A percentile compares a stretch with the other conserved stretches of the same genome.
Conservation (phyloP, 2,888 invertebrate species). For the Siphlonurus alternatus region DNA sequence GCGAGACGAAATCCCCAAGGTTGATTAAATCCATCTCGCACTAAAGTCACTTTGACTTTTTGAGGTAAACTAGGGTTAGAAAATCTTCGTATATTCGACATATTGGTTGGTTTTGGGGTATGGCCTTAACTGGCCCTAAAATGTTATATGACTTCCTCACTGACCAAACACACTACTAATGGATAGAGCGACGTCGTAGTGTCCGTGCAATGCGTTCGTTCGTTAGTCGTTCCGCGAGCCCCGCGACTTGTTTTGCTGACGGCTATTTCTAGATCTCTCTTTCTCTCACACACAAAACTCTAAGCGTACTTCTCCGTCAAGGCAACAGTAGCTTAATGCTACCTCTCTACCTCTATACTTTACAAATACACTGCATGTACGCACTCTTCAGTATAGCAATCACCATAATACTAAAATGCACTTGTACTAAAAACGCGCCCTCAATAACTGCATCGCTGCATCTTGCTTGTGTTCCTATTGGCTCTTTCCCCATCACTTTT, state of each 20-base stretch:
- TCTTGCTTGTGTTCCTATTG: neutral
- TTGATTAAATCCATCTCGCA: slow-evolving; percentile 48
- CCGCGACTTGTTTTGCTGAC: neutral
- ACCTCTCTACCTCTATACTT: neutral
- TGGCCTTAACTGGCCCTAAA: neutral
- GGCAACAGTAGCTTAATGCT: neutral
- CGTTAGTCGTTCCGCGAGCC: too few species aligned
- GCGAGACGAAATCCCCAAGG: slow-evolving; percentile 79
- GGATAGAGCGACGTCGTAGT: neutral
- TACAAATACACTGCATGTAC: neutral
- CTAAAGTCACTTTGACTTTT: slow-evolving; percentile 56
- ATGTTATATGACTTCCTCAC: neutral
- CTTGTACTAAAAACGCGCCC: neutral
- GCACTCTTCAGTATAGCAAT: neutral
- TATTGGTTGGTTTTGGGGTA: neutral
- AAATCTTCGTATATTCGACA: neutral
- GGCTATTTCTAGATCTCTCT: neutral
- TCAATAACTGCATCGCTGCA: neutral
- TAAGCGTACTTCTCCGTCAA: neutral
- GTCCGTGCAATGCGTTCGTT: neutral
- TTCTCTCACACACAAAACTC: too few species aligned
- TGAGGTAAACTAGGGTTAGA: neutral
- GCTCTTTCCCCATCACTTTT: neutral
- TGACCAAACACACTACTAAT: neutral
- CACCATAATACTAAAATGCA: neutral